phyloP scores from a whole-genome alignment of 2,888 invertebrate species.

The Entomobrya multifasciata region DNA sequence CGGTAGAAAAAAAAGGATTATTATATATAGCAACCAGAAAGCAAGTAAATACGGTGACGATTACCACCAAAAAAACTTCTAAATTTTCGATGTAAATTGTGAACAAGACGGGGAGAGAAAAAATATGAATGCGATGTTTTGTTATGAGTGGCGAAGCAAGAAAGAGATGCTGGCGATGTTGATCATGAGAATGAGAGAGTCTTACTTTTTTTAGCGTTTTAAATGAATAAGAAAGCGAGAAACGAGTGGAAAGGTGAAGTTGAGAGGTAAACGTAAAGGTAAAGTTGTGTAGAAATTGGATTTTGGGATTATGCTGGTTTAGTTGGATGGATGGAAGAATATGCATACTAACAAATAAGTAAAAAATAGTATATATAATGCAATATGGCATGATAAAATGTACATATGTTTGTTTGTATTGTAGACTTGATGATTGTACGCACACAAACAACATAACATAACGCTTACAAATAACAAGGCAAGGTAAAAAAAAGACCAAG shows the following conservation, averaged over 20 bases:
- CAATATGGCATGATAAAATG: too few relatives aligned
- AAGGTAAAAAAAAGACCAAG: too few relatives aligned
- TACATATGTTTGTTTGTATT: too few relatives aligned
- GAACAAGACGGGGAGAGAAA: neutral
- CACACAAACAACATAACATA: too few relatives aligned
- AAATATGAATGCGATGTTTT: neutral
- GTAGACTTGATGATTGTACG: too few relatives aligned
- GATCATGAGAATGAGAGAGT: constrained; percentile 30
- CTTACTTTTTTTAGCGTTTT: constrained; percentile 4
- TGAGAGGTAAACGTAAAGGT: too few relatives aligned
- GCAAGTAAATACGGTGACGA: constrained; percentile 27
- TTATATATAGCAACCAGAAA: neutral
- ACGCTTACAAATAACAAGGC: too few relatives aligned
- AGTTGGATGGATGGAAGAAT: neutral
- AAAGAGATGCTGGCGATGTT: neutral
- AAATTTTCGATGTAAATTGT: neutral
- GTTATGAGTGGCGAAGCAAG: neutral
- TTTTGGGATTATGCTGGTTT: neutral
- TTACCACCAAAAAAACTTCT: constrained; percentile 13
- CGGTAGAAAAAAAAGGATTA: constrained; percentile 13
- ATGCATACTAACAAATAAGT: neutral
- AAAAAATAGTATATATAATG: too few relatives aligned
- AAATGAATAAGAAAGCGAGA: constrained; percentile 26
- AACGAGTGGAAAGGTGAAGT: neutral
- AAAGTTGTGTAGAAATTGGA: constrained; percentile 30